These are phyloP conservation scores for Scytalopus superciliaris DNA, from an alignment of 2,113 vertebrate species.

Conservation along the genomic window DNA sequence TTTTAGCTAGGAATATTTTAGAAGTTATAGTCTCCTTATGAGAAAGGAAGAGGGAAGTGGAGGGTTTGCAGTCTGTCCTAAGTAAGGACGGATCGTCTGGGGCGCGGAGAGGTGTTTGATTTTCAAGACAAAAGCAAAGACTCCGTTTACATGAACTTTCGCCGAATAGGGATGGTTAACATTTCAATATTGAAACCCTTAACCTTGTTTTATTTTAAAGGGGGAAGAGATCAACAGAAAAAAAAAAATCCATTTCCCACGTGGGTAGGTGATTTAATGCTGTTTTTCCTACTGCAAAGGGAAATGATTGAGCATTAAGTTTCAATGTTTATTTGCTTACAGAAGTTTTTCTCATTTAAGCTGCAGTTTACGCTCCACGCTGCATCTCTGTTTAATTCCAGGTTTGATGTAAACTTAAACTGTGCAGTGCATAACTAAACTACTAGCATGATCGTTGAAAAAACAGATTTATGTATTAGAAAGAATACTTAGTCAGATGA, in stretches of 20 bases:
- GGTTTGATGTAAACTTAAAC: conserved; percentile 76
- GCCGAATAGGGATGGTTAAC: not conserved
- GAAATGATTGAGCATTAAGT: conserved; percentile 80
- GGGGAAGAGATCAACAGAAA: not conserved
- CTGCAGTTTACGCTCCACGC: conserved; percentile 64
- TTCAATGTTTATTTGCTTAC: conserved; percentile 84
- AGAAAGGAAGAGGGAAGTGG: not conserved
- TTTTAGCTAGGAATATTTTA: not conserved
- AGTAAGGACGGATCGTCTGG: not conserved
- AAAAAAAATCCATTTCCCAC: conserved; percentile 69
- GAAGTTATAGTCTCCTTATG: not conserved
- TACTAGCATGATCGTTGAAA: not conserved
- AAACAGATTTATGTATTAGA: conserved; percentile 57
- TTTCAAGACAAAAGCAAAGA: not conserved
- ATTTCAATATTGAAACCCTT: conserved; percentile 60
- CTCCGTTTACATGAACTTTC: conserved; percentile 52
- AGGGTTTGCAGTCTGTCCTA: not conserved
- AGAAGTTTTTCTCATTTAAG: conserved; percentile 83
- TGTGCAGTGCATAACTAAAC: conserved; percentile 62
- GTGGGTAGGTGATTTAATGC: conserved; percentile 78
- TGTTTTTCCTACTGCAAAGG: conserved; percentile 79
- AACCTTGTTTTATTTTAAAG: conserved; percentile 59
- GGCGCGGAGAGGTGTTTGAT: not conserved
- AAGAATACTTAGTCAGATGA: not conserved
- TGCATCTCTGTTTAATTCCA: conserved; percentile 65